Conservation (phyloP, 2,888 invertebrate genomes). For the Chloromyia formosa region DNA sequence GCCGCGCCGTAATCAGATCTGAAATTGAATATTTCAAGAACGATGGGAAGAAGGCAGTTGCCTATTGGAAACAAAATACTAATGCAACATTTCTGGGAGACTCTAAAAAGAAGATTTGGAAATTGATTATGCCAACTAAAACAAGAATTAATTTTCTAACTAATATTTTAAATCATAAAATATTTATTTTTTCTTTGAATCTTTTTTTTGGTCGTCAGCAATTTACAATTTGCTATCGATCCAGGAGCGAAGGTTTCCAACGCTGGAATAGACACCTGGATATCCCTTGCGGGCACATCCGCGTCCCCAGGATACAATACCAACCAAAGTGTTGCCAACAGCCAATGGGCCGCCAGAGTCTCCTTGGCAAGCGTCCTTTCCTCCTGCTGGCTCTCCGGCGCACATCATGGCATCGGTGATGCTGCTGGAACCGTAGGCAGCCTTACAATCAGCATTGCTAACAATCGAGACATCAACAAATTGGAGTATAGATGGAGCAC, state of each 20-base stretch:
- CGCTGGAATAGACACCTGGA: conserved; percentile 50
- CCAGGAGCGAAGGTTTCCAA: conserved; percentile 63
- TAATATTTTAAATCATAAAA: too few relatives aligned
- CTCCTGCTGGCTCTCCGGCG: conserved; percentile 49
- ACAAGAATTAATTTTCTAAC: too few relatives aligned
- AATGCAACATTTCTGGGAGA: too few relatives aligned
- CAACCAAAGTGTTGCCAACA: conserved; percentile 29
- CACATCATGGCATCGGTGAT: conserved; percentile 49
- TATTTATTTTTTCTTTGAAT: too few relatives aligned
- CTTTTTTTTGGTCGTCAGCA: too few relatives aligned
- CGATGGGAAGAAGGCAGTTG: too few relatives aligned
- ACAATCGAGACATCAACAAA: conserved; percentile 19
- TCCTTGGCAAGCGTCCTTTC: conserved; percentile 45
- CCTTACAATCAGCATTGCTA: conserved; percentile 41
- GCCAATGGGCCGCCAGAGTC: conserved; percentile 47
- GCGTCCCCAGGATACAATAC: conserved; percentile 47
- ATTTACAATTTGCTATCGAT: conserved; percentile 8
- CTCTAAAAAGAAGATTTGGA: too few relatives aligned
- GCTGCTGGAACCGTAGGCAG: conserved; percentile 48
- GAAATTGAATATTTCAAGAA: too few relatives aligned
- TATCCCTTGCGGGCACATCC: conserved; percentile 43
- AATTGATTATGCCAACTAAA: too few relatives aligned
- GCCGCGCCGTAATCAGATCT: too few relatives aligned
- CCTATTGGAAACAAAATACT: too few relatives aligned
- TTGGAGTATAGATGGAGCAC: background rate